Percentiles rank a stretch among this genome's conserved stretches.
Evolutionary conservation across 2,113 vertebrate species (phyloP).

Genomic region (Nibea coibor): DNA sequence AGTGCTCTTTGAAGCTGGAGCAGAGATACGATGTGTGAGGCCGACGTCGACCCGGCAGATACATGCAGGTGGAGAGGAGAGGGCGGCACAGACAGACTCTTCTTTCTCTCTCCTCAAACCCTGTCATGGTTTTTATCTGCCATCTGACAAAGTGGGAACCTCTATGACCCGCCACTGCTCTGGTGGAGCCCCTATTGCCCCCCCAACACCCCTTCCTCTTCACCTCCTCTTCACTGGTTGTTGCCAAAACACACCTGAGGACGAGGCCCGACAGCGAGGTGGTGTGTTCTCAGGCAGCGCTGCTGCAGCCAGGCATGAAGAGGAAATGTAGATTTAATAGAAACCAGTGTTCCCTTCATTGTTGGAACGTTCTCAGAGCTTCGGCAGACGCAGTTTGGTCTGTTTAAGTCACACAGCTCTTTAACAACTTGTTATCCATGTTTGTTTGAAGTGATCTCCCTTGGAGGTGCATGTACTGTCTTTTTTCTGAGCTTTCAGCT

Average conservation of each 20-base stretch:
- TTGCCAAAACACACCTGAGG: constrained; percentile 48
- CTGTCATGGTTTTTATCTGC: constrained; percentile 46
- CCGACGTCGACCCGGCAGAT: not conserved
- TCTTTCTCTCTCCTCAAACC: not conserved
- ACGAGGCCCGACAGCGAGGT: not conserved
- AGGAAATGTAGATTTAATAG: not conserved
- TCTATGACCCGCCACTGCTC: constrained; percentile 38
- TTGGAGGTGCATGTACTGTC: no score
- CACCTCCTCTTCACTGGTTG: constrained; percentile 1
- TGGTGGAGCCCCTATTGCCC: constrained; percentile 49
- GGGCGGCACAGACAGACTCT: not conserved
- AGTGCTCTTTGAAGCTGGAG: constrained; percentile 43
- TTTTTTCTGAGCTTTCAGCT: no score
- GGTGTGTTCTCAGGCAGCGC: not conserved
- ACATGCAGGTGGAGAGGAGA: constrained; percentile 32
- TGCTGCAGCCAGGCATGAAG: not conserved
- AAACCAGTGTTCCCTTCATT: no score
- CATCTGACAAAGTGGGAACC: constrained; percentile 35
- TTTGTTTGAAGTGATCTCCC: no score
- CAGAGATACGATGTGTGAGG: constrained; percentile 39
- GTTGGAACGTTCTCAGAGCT: no score
- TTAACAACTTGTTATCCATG: no score
- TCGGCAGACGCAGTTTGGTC: no score
- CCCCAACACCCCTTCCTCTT: not conserved
- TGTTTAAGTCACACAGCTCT: no score